Evolutionary conservation across 1,140 invertebrate species (phyloP).

Genomic region (Drosophila auraria): DNA sequence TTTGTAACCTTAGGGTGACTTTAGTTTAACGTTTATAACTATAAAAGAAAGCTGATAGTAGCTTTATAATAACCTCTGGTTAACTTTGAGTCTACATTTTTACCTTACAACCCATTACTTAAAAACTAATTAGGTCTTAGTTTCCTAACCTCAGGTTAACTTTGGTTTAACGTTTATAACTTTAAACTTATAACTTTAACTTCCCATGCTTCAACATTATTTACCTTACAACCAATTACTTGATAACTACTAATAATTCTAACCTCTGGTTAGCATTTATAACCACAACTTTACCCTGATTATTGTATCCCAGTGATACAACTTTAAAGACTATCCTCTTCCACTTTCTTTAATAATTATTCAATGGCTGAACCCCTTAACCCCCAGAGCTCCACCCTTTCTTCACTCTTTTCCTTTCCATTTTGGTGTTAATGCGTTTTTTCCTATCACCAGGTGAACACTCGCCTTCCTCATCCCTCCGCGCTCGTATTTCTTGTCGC

Average conservation of each 20-base stretch:
- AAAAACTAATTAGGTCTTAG: too few species aligned
- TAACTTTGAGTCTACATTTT: too few species aligned
- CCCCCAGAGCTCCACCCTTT: not conserved
- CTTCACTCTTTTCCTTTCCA: not conserved
- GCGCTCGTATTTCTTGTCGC: conserved; percentile 3
- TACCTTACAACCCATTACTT: too few species aligned
- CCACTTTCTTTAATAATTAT: conserved; percentile 12
- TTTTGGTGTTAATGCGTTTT: conserved; percentile 32
- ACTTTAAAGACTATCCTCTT: not conserved
- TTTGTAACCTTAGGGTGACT: not conserved
- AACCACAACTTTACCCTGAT: not conserved
- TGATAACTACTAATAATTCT: too few species aligned
- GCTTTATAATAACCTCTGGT: too few species aligned
- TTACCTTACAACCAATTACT: too few species aligned
- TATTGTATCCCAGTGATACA: not conserved
- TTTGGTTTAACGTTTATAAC: too few species aligned
- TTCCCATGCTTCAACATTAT: too few species aligned
- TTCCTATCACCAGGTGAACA: conserved; percentile 46
- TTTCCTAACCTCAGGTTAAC: too few species aligned
- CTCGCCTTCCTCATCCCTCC: conserved; percentile 6
- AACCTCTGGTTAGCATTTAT: not conserved
- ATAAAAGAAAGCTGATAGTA: too few species aligned
- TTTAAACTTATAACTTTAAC: too few species aligned
- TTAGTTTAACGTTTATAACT: too few species aligned
- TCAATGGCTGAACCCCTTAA: not conserved